Conservation (phyloP, 2,888 invertebrate species). For the Tinea pellionella region DNA sequence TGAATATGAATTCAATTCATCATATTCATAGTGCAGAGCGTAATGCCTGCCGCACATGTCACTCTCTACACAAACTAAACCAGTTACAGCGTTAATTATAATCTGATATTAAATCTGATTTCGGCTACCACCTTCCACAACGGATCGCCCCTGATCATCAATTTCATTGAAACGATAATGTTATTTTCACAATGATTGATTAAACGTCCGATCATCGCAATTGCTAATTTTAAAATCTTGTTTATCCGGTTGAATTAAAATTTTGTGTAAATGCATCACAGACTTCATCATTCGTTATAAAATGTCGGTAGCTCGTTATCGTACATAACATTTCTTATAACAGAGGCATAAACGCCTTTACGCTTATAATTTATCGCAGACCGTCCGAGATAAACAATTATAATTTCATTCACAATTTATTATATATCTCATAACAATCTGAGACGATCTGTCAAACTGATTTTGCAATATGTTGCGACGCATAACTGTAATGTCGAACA, state of each 20-base stretch:
- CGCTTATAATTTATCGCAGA: constrained; percentile 38
- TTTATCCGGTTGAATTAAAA: neutral
- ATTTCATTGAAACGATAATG: constrained; percentile 46
- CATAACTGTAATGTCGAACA: neutral
- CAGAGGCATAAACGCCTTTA: constrained; percentile 34
- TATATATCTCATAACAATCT: constrained; percentile 33
- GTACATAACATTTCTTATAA: constrained; percentile 6
- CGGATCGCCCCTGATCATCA: constrained; percentile 34
- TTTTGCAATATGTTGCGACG: constrained; percentile 29
- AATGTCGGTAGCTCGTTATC: constrained; percentile 12
- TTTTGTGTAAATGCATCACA: neutral
- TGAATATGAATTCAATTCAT: constrained; percentile 43
- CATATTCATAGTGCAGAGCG: constrained; percentile 40
- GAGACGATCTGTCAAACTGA: constrained; percentile 44
- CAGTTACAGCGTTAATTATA: constrained; percentile 60
- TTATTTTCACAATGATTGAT: constrained; percentile 41
- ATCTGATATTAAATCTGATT: constrained; percentile 56
- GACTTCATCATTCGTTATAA: constrained; percentile 7
- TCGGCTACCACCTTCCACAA: constrained; percentile 57
- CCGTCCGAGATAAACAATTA: constrained; percentile 13
- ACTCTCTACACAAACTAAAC: constrained; percentile 26
- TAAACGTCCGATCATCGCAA: constrained; percentile 22
- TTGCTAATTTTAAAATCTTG: constrained; percentile 7
- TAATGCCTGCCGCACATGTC: neutral
- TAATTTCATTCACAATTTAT: constrained; percentile 11